Percentiles rank a stretch among this genome's conserved stretches.
phyloP scores from a whole-genome alignment of 1,140 invertebrate species.

The Orchesella cincta region DNA sequence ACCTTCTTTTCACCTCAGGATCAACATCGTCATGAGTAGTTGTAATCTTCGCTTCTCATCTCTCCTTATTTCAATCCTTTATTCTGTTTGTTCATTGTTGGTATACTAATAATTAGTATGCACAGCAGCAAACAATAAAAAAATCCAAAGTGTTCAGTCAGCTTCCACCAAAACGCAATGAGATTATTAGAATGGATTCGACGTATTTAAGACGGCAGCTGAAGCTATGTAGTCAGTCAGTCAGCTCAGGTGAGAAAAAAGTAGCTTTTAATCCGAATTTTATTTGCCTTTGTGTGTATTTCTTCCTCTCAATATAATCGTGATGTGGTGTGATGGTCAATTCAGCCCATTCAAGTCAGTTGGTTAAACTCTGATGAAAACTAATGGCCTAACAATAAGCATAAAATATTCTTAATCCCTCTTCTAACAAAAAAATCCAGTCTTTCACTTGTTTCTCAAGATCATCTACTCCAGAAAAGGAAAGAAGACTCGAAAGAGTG shows the following conservation, averaged over 20 bases:
- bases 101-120: no score
- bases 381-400: constrained; percentile 13
- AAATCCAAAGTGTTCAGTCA: background rate
- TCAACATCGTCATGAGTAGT: no score
- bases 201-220: no score
- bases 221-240: no score
- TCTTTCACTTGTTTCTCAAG: background rate
- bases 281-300: constrained; percentile 11
- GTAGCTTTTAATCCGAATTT: constrained; percentile 22
- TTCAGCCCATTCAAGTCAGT: background rate
- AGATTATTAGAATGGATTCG: no score
- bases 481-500: background rate
- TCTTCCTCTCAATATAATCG: background rate
- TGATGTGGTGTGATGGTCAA: constrained; percentile 2
- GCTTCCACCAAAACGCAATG: no score
- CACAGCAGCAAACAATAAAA: background rate
- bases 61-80: no score
- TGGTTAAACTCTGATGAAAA: constrained; percentile 18
- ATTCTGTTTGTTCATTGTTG: no score
- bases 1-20: no score
- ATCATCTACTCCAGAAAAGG: background rate
- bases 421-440: background rate
- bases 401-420: constrained; percentile 13
- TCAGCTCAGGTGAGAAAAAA: constrained; percentile 20
- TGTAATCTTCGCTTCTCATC: no score